Percentiles rank a stretch among this genome's conserved stretches.
Evolutionary conservation across 2,888 invertebrate genomes (phyloP).

Genomic region (Myathropa florea): DNA sequence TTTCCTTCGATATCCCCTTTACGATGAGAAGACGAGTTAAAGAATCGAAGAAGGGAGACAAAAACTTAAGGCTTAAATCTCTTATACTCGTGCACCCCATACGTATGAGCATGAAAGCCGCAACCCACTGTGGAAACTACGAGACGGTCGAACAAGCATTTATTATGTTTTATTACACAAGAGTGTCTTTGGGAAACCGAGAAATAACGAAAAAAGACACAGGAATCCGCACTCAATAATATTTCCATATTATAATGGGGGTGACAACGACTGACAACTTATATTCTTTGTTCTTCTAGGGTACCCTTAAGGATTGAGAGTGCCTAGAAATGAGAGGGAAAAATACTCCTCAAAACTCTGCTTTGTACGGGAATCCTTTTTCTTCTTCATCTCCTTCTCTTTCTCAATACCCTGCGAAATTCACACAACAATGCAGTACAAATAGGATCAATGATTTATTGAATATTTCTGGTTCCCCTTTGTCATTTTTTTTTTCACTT

Average conservation of each 20-base stretch:
- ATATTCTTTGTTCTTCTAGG: conserved; percentile 45
- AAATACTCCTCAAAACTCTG: conserved; percentile 7
- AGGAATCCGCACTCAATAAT: conserved; percentile 53
- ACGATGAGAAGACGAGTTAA: not conserved
- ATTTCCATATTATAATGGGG: conserved; percentile 66
- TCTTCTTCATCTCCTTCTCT: conserved; percentile 10
- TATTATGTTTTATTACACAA: conserved; percentile 61
- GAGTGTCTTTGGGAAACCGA: conserved; percentile 36
- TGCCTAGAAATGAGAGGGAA: conserved; percentile 13
- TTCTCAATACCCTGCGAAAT: conserved; percentile 27
- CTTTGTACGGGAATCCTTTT: conserved; percentile 18
- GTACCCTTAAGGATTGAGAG: conserved; percentile 33
- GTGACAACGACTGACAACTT: conserved; percentile 62
- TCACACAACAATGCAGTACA: conserved; percentile 67
- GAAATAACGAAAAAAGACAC: conserved; percentile 37
- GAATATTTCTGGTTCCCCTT: conserved; percentile 67
- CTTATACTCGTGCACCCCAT: not conserved
- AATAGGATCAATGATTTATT: conserved; percentile 72
- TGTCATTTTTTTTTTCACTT: conserved; percentile 32
- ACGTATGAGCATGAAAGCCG: conserved; percentile 15
- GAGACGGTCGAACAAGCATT: conserved; percentile 32
- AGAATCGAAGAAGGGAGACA: not conserved
- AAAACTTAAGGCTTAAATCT: conserved; percentile 13
- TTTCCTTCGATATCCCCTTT: conserved; percentile 20
- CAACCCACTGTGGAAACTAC: conserved; percentile 10